Base-by-base conservation (phyloP, 2,113 vertebrate genomes). In the Labeo rohita region DNA sequence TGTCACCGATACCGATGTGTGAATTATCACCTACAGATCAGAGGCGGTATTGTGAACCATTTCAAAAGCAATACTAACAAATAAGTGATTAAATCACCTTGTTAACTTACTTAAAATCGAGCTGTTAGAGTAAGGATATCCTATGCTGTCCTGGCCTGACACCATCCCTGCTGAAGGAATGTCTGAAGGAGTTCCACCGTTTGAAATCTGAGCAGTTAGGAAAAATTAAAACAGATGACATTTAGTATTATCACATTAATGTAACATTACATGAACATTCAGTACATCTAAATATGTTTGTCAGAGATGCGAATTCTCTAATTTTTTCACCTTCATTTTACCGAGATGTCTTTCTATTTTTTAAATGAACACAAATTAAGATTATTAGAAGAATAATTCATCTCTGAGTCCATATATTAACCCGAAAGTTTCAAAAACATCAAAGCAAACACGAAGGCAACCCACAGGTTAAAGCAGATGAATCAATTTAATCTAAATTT, bases 161-260 rank as follows among this genome's bases (percentile, higher is more conserved):
- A 96, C 90, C 83, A 98, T 91, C 76, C 96, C 97, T 12, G 95
- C 94, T 85, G 95, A 96, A 39, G 96, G 95, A 92, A 98, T 95
- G 74, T 99, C 98, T 52, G 97, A n/a, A n/a, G n/a, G 96, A 85
- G 96, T 97, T 86, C 97, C 97, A 89, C 97, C 97, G 9, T 98
- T 98, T 91, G 98, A 94, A 89, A 98, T 96, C 97, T 99, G 80
- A 50, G 9, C 3, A 74, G 54, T 36, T 45, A n/a, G 23, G 72
- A 6, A 0, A 36, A 77, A 36, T 45, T 0, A 6, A 3, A 16
- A 34, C 13, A 76, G 11, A 50, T 43, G 68, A 61, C 8, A 61
- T 3, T n/a, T 61, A n/a, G 39, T 61, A 61, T 61, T n/a, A 59
- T 0, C 18, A 59, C 56, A n/a, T 59, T 21, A 21, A 59, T 21